Conservation (phyloP, 2,113 vertebrate species). For the Serinus canaria region DNA sequence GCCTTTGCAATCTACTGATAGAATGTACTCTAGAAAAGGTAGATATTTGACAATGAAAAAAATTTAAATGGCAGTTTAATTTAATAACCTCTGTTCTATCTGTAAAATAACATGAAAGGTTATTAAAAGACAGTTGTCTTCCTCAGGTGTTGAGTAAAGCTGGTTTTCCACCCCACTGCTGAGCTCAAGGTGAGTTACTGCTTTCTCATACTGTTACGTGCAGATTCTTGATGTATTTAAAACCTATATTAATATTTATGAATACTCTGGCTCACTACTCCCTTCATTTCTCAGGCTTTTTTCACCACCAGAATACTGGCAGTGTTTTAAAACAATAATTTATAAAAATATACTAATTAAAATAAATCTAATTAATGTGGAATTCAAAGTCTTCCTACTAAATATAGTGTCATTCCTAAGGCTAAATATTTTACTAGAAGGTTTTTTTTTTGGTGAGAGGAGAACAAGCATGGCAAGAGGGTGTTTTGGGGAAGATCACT, state of each 20-base stretch:
- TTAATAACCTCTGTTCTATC: neutral
- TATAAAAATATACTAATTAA: neutral
- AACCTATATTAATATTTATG: neutral
- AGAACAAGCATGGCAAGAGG: neutral
- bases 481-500: neutral
- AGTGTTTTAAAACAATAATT: neutral
- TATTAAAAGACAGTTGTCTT: constrained; percentile 11
- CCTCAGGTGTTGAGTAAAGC: neutral
- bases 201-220: neutral
- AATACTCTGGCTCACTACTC: neutral
- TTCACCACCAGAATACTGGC: neutral
- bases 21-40: neutral
- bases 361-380: neutral
- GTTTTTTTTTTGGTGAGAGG: neutral
- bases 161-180: neutral
- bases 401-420: neutral
- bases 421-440: neutral
- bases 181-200: neutral
- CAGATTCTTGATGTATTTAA: neutral
- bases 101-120: neutral
- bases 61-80: neutral
- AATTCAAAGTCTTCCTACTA: neutral
- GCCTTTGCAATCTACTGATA: neutral
- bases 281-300: neutral
- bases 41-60: neutral